These are phyloP conservation scores for Alectura lathami DNA, from an alignment of 2,113 vertebrate genomes.

Conservation along the genomic window DNA sequence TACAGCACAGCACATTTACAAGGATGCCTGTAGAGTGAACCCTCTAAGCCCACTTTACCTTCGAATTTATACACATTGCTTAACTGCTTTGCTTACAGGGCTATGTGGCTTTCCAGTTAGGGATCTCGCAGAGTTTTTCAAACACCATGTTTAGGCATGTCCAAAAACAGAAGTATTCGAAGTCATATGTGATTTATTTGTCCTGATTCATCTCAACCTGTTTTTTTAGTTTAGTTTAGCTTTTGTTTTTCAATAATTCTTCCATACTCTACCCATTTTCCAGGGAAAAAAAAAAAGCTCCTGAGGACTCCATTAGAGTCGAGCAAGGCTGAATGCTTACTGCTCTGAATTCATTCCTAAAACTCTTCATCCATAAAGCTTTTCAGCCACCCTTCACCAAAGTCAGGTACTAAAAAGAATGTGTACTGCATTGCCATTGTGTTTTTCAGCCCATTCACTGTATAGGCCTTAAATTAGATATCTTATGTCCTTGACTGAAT, in stretches of 20 bases:
- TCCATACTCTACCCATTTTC: accelerated
- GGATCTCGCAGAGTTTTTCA: neutral
- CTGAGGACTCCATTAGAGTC: neutral
- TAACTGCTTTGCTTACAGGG: neutral
- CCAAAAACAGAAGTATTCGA: neutral
- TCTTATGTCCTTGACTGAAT: slow-evolving; percentile 2
- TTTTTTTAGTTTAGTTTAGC: neutral
- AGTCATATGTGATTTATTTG: neutral
- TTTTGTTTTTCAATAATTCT: neutral
- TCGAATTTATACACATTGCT: neutral
- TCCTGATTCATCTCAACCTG: neutral
- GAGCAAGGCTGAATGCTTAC: neutral
- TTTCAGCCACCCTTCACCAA: neutral
- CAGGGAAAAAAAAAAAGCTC: neutral
- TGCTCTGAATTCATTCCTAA: neutral
- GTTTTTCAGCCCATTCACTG: neutral
- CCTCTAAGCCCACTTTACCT: neutral
- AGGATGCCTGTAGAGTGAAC: neutral
- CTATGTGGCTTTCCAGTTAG: neutral
- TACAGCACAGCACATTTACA: neutral
- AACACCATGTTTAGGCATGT: neutral
- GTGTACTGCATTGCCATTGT: neutral
- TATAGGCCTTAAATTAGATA: slow-evolving; percentile 12
- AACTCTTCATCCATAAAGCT: neutral
- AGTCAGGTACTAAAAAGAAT: neutral